Evolutionary conservation across 1,140 invertebrate species (phyloP).

Genomic region (Gerris buenoi): DNA sequence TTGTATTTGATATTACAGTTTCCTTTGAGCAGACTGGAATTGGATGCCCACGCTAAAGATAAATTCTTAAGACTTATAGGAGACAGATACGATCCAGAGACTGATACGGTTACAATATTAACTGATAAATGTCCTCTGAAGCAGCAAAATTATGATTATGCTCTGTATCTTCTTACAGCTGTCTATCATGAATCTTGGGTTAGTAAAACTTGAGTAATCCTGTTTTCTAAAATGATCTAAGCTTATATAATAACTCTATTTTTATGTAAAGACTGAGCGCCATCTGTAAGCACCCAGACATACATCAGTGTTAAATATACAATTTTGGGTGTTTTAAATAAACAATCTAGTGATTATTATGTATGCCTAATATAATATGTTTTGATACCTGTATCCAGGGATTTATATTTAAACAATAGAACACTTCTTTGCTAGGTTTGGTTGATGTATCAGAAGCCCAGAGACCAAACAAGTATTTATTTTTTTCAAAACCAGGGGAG

Average conservation of each 20-base stretch:
- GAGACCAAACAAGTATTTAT: too few relatives aligned
- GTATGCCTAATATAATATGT: too few relatives aligned
- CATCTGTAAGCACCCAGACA: slow-evolving; percentile 1
- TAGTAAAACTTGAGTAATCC: too few relatives aligned
- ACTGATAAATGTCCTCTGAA: slow-evolving; percentile 77
- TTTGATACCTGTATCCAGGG: too few relatives aligned
- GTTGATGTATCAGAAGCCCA: too few relatives aligned
- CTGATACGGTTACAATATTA: slow-evolving; percentile 63
- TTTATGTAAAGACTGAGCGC: not conserved
- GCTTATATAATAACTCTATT: too few relatives aligned
- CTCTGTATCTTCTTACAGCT: slow-evolving; percentile 77
- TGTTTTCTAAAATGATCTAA: too few relatives aligned
- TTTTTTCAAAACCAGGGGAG: too few relatives aligned
- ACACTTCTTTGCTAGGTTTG: too few relatives aligned
- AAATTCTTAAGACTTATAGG: slow-evolving; percentile 76
- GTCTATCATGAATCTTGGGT: slow-evolving; percentile 80
- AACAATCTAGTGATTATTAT: too few relatives aligned
- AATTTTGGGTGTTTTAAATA: too few relatives aligned
- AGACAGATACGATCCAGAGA: slow-evolving; percentile 61
- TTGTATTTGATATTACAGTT: slow-evolving; percentile 31
- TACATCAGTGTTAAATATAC: not conserved
- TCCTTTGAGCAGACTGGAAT: slow-evolving; percentile 49
- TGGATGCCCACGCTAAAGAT: slow-evolving; percentile 72
- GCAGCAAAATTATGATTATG: slow-evolving; percentile 90
- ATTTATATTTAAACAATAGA: too few relatives aligned